Percentiles rank a stretch among this genome's conserved stretches.
Evolutionary conservation across 2,113 vertebrate species (phyloP).

Genomic region (Conger conger): DNA sequence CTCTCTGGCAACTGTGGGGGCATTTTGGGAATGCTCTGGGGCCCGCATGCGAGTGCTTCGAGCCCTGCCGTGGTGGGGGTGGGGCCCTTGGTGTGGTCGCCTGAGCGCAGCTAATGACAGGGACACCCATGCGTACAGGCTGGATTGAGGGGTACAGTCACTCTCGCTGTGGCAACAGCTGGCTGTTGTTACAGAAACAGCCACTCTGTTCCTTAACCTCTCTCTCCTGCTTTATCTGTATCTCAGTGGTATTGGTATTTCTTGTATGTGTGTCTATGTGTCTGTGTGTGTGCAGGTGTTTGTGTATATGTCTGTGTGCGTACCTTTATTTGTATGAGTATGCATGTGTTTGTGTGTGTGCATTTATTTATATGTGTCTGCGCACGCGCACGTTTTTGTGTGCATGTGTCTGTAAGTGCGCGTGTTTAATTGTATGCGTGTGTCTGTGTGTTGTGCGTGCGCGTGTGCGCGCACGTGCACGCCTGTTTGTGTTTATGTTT

Average conservation of each 20-base stretch:
- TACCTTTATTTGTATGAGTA: no score
- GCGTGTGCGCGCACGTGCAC: not conserved
- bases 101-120: conserved; percentile 45
- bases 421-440: conserved; percentile 18
- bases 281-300: no score
- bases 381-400: no score
- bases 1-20: not conserved
- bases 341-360: conserved; percentile 10
- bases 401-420: conserved; percentile 16
- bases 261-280: not conserved
- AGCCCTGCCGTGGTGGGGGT: conserved; percentile 24
- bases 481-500: not conserved
- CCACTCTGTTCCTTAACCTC: not conserved
- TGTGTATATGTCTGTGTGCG: no score
- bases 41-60: not conserved
- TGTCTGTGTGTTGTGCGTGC: conserved; percentile 4
- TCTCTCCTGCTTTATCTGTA: conserved; percentile 2
- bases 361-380: conserved; percentile 33
- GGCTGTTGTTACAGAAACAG: not conserved
- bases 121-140: conserved; percentile 34
- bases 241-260: not conserved
- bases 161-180: conserved; percentile 18
- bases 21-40: conserved; percentile 10
- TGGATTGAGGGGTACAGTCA: conserved; percentile 19
- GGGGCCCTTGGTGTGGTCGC: conserved; percentile 28